Base-by-base conservation (phyloP, 1,140 invertebrate genomes). In the Drosophila pseudoananassae region DNA sequence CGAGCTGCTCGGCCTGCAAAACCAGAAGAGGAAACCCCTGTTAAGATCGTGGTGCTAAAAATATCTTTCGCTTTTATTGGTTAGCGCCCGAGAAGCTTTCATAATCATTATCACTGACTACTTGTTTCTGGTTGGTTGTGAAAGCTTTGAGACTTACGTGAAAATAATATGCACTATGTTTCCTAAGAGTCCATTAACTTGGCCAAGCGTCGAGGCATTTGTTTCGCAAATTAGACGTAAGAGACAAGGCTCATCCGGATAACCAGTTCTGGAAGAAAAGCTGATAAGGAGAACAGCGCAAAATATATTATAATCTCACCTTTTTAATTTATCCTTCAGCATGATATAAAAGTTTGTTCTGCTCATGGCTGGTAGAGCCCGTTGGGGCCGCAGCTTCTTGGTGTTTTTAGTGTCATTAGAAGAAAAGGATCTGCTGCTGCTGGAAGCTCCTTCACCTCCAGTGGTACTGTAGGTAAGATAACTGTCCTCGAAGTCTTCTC, bases 1-100 rank as follows among this genome's bases (percentile, higher is more conserved):
- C 0, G 94, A 94, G 51, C 93, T 91, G 54, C 93, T 94, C 17
- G 94, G 93, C 3, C 94, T 94, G 92, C 15, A 43, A 43, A 17
- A 43, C 0, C 17, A 20, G 9, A 77, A 74, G 15, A 36, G 17
- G 36, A 3, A 38, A 14, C n/a, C 49, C 65, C 40, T 5, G 3
- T 56, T 17, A 15, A 31, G 8, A 36, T 17, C 31, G 25, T 27
- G 4, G 4, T 20, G 59, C 59, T 68, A 68, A 64, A 65, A 68
- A 68, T 68, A 54, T 69, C 23, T 69, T 31, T 54, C 65, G 49
- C 36, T 36, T 64, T 29, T 23, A 23, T 36, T 20, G 43, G 49
- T 47, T 66, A 66, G 60, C 65, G 45, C 38, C 1, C 17, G 10
- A 4, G 5, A 5, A 54, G 61, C 38, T 65, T 53, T 68, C 49